Conservation (phyloP, 2,797 vertebrate genomes). For the Rhinogobio ventralis region DNA sequence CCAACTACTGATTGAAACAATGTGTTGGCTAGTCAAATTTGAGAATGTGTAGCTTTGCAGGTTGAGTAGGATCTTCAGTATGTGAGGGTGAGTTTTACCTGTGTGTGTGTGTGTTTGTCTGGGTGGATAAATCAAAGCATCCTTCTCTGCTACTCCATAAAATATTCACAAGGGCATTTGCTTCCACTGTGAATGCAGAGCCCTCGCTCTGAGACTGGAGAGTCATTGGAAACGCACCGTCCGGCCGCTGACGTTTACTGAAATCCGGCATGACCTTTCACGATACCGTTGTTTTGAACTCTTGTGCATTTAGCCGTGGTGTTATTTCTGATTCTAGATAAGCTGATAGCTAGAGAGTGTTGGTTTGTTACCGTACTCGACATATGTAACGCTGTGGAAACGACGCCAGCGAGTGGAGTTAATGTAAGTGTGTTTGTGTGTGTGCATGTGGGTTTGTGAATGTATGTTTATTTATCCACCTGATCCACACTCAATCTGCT, state of each 20-base stretch:
- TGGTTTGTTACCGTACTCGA: neutral
- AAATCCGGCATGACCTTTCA: neutral
- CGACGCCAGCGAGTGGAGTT: conserved; percentile 87
- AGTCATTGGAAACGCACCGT: neutral
- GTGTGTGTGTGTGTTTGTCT: conserved; percentile 16
- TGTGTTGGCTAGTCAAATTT: neutral
- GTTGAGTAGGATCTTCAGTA: neutral
- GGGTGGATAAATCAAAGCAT: conserved; percentile 46
- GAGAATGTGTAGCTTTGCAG: neutral
- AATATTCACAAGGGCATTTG: conserved; percentile 42
- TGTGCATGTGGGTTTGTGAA: conserved; percentile 66
- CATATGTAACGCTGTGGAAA: conserved; percentile 64
- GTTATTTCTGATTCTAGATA: neutral
- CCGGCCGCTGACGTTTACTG: neutral
- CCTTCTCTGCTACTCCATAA: conserved; percentile 38
- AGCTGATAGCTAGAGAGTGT: neutral
- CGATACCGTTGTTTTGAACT: neutral
- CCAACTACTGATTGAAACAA: too few relatives aligned
- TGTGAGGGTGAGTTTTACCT: neutral
- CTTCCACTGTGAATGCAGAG: conserved; percentile 15
- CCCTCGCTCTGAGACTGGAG: conserved; percentile 73
- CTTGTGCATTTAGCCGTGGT: neutral
- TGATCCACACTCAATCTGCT: conserved; percentile 46
- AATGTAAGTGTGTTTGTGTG: conserved; percentile 40
- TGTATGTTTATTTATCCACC: conserved; percentile 78